Base-by-base conservation (phyloP, 2,888 invertebrate genomes). In the Nemurella pictetii region DNA sequence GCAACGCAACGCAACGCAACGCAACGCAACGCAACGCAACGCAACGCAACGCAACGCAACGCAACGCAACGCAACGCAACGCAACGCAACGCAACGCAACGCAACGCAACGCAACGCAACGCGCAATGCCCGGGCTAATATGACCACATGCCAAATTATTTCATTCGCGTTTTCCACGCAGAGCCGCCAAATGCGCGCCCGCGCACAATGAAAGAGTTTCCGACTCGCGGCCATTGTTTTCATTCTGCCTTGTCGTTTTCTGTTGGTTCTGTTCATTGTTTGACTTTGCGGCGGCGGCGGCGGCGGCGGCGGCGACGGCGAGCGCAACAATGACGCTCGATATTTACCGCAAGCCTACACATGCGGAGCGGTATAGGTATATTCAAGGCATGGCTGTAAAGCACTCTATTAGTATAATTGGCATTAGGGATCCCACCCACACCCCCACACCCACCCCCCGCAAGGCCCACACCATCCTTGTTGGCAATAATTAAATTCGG, bases 401-500 rank as follows among this genome's bases (percentile, higher is more conserved):
- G 55, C 55, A 55, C 55, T 55, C 55, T 55, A 55, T 55, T 55
- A 55, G 55, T 7, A 55, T 55, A 55, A 55, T 55, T 55, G 55
- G 55, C 55, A 55, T 55, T 55, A 55, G 55, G 55, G 55, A 55
- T 55, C 55, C 20, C 9, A 12, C 35, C 55, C 55, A n/a, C n/a
- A n/a, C n/a, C n/a, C n/a, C n/a, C n/a, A n/a, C n/a, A n/a, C n/a
- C n/a, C n/a, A n/a, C n/a, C n/a, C n/a, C n/a, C n/a, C n/a, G n/a
- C n/a, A n/a, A n/a, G n/a, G n/a, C n/a, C n/a, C n/a, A 3, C 20
- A 55, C 55, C 55, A 55, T 55, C 55, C 15, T 55, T 7, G 55
- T 55, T 55, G 55, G 55, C 75, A 75, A 75, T 75, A 75, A 75
- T 75, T 75, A 75, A 75, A 26, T 75, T 75, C 28, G 28, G 7